These are phyloP conservation scores for Archilochus colubris DNA, from an alignment of 2,113 vertebrate species.

Conservation along the genomic window DNA sequence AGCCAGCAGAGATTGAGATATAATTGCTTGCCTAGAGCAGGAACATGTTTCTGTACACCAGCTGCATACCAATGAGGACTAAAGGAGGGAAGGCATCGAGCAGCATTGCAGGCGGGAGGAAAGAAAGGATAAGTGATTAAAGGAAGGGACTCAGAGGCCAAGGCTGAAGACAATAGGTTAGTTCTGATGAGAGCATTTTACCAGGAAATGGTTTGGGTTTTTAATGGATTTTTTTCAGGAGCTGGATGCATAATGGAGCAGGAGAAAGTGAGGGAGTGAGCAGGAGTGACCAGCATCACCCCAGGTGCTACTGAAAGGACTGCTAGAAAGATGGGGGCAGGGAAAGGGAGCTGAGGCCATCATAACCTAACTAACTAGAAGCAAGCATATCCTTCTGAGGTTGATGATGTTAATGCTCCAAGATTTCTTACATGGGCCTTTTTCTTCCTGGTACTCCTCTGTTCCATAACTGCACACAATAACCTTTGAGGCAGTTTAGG, in stretches of 20 bases:
- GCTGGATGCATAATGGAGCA: background rate
- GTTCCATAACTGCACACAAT: background rate
- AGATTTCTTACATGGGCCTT: background rate
- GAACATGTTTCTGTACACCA: constrained; percentile 75
- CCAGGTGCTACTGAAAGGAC: background rate
- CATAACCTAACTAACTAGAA: background rate
- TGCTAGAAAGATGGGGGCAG: background rate
- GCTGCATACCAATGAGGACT: constrained; percentile 84
- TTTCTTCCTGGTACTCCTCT: background rate
- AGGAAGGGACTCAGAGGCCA: constrained; percentile 10
- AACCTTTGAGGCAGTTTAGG: background rate
- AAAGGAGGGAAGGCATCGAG: constrained; percentile 50
- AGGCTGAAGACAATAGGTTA: background rate
- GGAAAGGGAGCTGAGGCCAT: background rate
- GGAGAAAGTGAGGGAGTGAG: background rate
- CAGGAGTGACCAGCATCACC: background rate
- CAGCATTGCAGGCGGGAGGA: constrained; percentile 1
- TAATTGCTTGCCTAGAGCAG: constrained; percentile 85
- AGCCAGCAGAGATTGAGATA: constrained; percentile 75
- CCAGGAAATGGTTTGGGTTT: background rate
- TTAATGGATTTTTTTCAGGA: background rate
- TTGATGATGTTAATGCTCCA: background rate
- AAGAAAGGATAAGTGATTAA: constrained; percentile 48
- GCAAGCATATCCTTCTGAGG: background rate
- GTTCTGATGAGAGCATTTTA: constrained; percentile 11